Evolutionary conservation across 2,797 vertebrate species (phyloP).

Genomic region (Heterohyrax brucei): DNA sequence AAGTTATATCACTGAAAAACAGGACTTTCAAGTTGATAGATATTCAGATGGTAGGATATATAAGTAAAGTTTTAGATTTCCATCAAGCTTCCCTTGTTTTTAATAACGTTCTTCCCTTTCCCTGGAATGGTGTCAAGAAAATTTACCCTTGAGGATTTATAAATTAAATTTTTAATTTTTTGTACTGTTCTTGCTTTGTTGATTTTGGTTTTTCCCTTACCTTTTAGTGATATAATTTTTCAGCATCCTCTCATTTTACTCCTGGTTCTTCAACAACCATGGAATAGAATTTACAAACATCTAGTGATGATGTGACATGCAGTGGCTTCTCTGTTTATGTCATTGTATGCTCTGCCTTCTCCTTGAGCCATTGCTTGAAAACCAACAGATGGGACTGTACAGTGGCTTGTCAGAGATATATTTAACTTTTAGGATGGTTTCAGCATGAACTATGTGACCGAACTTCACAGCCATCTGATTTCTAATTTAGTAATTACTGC

Average conservation of each 20-base stretch:
- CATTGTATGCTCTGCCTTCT: conserved; percentile 71
- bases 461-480: conserved; percentile 86
- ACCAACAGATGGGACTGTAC: conserved; percentile 73
- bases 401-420: conserved; percentile 78
- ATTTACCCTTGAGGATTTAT: conserved; percentile 45
- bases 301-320: conserved; percentile 54
- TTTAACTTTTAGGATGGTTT: conserved; percentile 85
- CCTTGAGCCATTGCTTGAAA: conserved; percentile 75
- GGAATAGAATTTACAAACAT: conserved; percentile 80
- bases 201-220: neutral
- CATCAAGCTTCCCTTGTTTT: conserved; percentile 12
- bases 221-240: conserved; percentile 32
- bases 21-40: neutral
- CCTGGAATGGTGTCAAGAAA: neutral
- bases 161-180: conserved; percentile 70
- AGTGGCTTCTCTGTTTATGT: conserved; percentile 70
- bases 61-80: neutral
- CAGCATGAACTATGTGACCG: conserved; percentile 82
- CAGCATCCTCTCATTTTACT: neutral
- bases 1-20: neutral
- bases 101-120: conserved; percentile 32
- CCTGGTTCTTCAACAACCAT: conserved; percentile 45
- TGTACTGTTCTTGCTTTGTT: conserved; percentile 16
- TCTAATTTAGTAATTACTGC: conserved; percentile 88
- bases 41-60: neutral